These are phyloP conservation scores for Ectemnius cavifrons DNA, from an alignment of 2,888 invertebrate species.

Conservation along the genomic window DNA sequence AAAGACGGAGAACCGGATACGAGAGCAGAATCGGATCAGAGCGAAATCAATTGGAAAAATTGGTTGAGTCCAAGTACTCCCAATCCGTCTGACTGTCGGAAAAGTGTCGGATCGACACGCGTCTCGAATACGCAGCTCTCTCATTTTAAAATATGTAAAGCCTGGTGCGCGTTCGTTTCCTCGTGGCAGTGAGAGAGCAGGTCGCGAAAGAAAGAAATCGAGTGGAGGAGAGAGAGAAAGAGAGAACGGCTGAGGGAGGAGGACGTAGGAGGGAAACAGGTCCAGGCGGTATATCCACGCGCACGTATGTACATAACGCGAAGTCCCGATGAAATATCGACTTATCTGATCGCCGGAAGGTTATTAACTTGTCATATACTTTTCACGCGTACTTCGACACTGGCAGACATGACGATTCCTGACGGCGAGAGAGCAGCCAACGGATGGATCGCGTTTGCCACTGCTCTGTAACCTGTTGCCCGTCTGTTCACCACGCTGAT, in stretches of 20 bases:
- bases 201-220: too few relatives aligned
- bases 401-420: background rate
- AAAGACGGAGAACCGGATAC: too few relatives aligned
- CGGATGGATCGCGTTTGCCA: background rate
- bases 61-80: too few relatives aligned
- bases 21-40: too few relatives aligned
- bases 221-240: too few relatives aligned
- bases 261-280: conserved; percentile 58
- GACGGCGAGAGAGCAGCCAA: background rate
- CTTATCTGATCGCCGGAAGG: conserved; percentile 59
- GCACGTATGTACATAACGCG: too few relatives aligned
- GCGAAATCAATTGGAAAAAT: background rate
- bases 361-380: conserved; percentile 67
- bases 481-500: too few relatives aligned
- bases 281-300: conserved; percentile 8
- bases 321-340: conserved; percentile 53
- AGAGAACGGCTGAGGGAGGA: conserved; percentile 38
- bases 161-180: conserved; percentile 29
- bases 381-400: conserved; percentile 31
- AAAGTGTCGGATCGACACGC: conserved; percentile 10
- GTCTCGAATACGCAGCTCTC: conserved; percentile 11
- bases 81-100: background rate
- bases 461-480: background rate
- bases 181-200: conserved; percentile 3
- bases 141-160: conserved; percentile 51